Conservation (phyloP, 2,113 vertebrate species). For the Baryphthengus martii region DNA sequence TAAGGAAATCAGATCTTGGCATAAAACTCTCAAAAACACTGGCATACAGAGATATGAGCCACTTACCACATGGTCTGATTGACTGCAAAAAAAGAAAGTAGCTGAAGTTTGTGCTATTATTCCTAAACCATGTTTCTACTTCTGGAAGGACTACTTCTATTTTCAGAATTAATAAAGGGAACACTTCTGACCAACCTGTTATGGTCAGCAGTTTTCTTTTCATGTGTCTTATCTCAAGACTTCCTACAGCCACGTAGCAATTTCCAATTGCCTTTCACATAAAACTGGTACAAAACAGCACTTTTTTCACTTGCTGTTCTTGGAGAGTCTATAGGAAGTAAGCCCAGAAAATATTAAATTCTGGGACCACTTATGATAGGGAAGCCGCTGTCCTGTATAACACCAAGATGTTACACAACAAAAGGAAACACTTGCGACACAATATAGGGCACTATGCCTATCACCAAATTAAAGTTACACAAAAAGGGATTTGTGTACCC, state of each 20-base stretch:
- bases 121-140: background rate
- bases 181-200: background rate
- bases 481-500: background rate
- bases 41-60: background rate
- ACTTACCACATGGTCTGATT: background rate
- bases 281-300: background rate
- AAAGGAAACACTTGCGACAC: background rate
- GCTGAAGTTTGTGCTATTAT: background rate
- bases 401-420: fast-evolving
- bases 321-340: background rate
- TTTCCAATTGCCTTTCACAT: background rate
- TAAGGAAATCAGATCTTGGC: background rate
- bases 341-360: background rate
- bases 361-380: too few species aligned
- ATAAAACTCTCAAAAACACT: background rate
- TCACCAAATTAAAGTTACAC: background rate
- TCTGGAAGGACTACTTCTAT: background rate
- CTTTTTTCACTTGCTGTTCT: background rate
- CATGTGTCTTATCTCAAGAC: background rate
- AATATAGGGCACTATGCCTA: background rate
- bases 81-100: background rate
- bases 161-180: background rate
- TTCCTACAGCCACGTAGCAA: background rate
- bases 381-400: background rate
- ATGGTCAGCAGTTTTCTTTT: background rate